Percentiles rank a stretch among this genome's conserved stretches.
phyloP scores from a whole-genome alignment of 2,797 vertebrate species.

The Cyprinella venusta region DNA sequence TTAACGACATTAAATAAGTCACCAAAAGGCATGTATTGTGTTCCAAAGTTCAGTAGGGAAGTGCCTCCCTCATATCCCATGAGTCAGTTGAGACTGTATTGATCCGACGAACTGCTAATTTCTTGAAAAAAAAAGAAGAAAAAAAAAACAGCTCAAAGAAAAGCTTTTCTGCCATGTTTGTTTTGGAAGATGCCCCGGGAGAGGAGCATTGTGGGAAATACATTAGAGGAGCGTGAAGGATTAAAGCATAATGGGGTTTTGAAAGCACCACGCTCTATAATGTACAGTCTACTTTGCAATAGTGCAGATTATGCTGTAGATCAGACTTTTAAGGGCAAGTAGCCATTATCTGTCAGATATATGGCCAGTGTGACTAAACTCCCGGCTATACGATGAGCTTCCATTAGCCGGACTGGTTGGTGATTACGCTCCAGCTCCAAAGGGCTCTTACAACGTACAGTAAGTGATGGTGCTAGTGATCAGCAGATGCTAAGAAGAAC shows the following conservation, averaged over 20 bases:
- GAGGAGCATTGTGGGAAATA: conserved; percentile 79
- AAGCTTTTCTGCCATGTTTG: conserved; percentile 79
- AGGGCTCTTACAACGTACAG: conserved; percentile 69
- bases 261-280: conserved; percentile 83
- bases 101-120: conserved; percentile 73
- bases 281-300: conserved; percentile 84
- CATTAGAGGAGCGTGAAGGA: conserved; percentile 83
- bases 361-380: conserved; percentile 79
- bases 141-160: conserved; percentile 76
- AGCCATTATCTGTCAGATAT: conserved; percentile 82
- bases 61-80: conserved; percentile 68
- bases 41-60: conserved; percentile 63
- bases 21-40: conserved; percentile 65
- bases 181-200: conserved; percentile 73
- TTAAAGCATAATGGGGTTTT: conserved; percentile 85
- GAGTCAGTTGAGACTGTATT: conserved; percentile 72
- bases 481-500: conserved; percentile 62
- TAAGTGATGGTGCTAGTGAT: conserved; percentile 76
- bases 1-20: conserved; percentile 68
- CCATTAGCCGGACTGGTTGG: conserved; percentile 78
- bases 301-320: conserved; percentile 85
- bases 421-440: conserved; percentile 78
- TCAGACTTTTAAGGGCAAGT: conserved; percentile 84
- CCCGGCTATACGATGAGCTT: conserved; percentile 76
- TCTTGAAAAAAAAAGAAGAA: conserved; percentile 68